phyloP scores from a whole-genome alignment of 2,113 vertebrate species.

The Heloderma charlesbogerti region DNA sequence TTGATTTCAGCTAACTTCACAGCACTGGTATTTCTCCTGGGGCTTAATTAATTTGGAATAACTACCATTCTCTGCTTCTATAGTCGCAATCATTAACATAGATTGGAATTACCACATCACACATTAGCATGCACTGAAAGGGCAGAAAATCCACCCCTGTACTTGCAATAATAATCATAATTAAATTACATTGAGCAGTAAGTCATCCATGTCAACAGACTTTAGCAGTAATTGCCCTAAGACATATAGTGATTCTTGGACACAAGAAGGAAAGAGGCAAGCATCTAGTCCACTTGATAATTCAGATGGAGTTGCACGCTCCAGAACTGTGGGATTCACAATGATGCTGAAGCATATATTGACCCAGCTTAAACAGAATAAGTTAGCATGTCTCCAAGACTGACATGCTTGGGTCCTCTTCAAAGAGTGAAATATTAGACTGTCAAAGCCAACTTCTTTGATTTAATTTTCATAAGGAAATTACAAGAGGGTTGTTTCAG shows the following conservation, averaged over 20 bases:
- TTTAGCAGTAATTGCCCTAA: constrained; percentile 31
- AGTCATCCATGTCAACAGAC: constrained; percentile 8
- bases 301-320: constrained; percentile 27
- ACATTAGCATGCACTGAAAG: constrained; percentile 16
- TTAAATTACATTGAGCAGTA: constrained; percentile 31
- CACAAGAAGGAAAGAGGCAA: constrained; percentile 14
- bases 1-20: constrained; percentile 25
- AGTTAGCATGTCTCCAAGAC: background rate
- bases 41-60: constrained; percentile 35
- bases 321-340: background rate
- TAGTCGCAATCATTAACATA: constrained; percentile 31
- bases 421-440: background rate
- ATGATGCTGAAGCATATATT: background rate
- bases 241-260: constrained; percentile 5
- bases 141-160: constrained; percentile 11
- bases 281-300: constrained; percentile 28
- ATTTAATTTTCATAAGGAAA: background rate
- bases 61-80: constrained; percentile 21
- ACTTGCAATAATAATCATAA: constrained; percentile 34
- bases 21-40: constrained; percentile 8
- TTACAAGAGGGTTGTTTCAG: background rate
- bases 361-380: background rate
- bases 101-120: constrained; percentile 17
- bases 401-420: background rate
- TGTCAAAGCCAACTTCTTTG: background rate